Conservation (phyloP, 2,888 invertebrate genomes). For the Drosophila sordidula region DNA sequence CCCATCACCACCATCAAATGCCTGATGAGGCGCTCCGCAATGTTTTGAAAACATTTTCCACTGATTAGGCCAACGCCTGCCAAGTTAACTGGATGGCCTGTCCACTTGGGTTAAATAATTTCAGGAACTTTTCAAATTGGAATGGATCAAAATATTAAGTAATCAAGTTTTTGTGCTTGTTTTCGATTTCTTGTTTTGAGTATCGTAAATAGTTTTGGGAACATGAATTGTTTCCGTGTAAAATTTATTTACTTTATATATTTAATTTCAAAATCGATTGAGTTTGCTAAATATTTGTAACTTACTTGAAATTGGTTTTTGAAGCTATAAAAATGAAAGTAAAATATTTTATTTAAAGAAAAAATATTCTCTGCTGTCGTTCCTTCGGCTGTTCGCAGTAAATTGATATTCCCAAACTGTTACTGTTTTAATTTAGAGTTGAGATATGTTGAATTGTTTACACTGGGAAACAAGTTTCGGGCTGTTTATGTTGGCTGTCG, state of each 20-base stretch:
- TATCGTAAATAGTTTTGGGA: too few species aligned
- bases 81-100: constrained; percentile 18
- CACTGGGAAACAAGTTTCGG: constrained; percentile 8
- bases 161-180: too few species aligned
- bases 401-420: not conserved
- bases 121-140: not conserved
- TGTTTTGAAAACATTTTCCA: constrained; percentile 67
- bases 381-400: too few species aligned
- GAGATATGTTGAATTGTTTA: not conserved
- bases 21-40: constrained; percentile 47
- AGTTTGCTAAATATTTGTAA: too few species aligned
- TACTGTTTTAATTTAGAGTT: not conserved
- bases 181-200: too few species aligned
- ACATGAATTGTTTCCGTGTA: too few species aligned
- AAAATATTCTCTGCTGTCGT: too few species aligned
- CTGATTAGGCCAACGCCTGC: constrained; percentile 56
- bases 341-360: too few species aligned
- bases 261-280: too few species aligned
- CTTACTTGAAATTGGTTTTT: too few species aligned
- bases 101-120: constrained; percentile 15
- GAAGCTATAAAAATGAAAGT: too few species aligned
- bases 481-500: not conserved
- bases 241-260: too few species aligned
- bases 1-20: not conserved
- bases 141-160: constrained; percentile 1